These are phyloP conservation scores for Goniozus legneri DNA, from an alignment of 1,140 invertebrate genomes.

Conservation along the genomic window DNA sequence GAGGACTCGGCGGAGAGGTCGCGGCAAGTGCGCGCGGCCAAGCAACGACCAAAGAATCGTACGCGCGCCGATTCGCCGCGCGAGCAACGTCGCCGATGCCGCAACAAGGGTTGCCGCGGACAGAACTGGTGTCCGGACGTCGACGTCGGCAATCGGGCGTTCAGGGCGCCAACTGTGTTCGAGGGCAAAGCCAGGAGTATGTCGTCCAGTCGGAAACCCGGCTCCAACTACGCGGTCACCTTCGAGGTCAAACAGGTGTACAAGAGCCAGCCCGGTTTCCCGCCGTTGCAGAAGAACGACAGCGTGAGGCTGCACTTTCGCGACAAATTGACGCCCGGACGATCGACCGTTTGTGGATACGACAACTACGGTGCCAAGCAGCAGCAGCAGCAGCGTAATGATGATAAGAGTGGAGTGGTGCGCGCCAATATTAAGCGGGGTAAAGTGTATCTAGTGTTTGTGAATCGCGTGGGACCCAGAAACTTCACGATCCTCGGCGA, in stretches of 20 bases:
- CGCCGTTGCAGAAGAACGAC: slow-evolving; percentile 52
- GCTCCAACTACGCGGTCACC: slow-evolving; percentile 61
- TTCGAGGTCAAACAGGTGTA: slow-evolving; percentile 64
- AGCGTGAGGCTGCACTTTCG: slow-evolving; percentile 56
- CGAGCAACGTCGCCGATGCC: slow-evolving; percentile 42
- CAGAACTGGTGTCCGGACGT: slow-evolving; percentile 58
- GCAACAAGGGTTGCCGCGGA: slow-evolving; percentile 36
- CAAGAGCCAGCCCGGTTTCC: slow-evolving; percentile 58
- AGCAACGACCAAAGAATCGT: slow-evolving; percentile 37
- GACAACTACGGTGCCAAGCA: slow-evolving; percentile 15
- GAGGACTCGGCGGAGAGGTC: slow-evolving; percentile 22
- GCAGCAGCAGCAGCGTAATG: slow-evolving; percentile 24
- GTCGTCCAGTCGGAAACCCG: slow-evolving; percentile 55
- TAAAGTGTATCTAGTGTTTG: slow-evolving; percentile 65
- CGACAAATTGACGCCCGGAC: slow-evolving; percentile 45
- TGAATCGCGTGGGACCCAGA: slow-evolving; percentile 62
- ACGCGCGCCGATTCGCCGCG: slow-evolving; percentile 38
- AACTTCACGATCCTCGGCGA: slow-evolving; percentile 65
- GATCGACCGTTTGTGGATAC: slow-evolving; percentile 41
- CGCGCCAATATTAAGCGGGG: slow-evolving; percentile 61
- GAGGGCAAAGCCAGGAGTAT: slow-evolving; percentile 63
- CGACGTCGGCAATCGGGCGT: slow-evolving; percentile 61
- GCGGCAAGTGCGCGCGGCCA: slow-evolving; percentile 24
- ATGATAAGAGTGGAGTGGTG: slow-evolving; percentile 49
- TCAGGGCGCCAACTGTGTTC: slow-evolving; percentile 62